phyloP scores from a whole-genome alignment of 2,797 vertebrate genomes.

The Tauraco hartlaubi region DNA sequence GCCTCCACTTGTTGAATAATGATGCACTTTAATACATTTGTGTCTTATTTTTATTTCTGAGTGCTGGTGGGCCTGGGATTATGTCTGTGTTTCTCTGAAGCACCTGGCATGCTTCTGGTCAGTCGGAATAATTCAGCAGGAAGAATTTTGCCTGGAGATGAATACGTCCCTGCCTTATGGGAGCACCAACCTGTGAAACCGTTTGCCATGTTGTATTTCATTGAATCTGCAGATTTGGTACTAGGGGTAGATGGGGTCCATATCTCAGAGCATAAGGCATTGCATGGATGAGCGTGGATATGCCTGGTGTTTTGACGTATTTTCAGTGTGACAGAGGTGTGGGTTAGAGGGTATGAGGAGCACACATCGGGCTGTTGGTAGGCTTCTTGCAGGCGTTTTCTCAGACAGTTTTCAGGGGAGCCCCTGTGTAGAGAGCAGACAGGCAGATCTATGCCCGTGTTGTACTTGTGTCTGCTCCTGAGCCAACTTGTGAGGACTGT shows the following conservation, averaged over 20 bases:
- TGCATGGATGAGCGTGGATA: background rate
- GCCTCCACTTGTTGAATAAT: background rate
- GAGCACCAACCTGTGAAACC: background rate
- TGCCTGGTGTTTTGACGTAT: background rate
- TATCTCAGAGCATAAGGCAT: background rate
- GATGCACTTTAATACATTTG: background rate
- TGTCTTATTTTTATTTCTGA: conserved; percentile 37
- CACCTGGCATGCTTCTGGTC: background rate
- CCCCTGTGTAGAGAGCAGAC: background rate
- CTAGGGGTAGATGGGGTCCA: background rate
- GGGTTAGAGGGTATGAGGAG: background rate
- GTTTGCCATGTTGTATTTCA: background rate
- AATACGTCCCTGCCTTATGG: accelerated
- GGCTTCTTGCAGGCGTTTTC: background rate
- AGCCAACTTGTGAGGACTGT: accelerated
- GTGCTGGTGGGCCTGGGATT: accelerated
- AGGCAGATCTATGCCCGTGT: background rate
- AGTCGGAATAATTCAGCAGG: background rate
- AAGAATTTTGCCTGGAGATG: background rate
- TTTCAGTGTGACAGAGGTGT: background rate
- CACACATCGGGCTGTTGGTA: accelerated
- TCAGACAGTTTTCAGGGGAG: background rate
- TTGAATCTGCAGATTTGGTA: background rate
- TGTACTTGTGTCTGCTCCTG: background rate
- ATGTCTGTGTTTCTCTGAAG: background rate